Evolutionary conservation across 2,888 invertebrate species (phyloP), one percentile per base, ranked within the genome.

Genomic region (Caenorhabditis zanzibari): DNA sequence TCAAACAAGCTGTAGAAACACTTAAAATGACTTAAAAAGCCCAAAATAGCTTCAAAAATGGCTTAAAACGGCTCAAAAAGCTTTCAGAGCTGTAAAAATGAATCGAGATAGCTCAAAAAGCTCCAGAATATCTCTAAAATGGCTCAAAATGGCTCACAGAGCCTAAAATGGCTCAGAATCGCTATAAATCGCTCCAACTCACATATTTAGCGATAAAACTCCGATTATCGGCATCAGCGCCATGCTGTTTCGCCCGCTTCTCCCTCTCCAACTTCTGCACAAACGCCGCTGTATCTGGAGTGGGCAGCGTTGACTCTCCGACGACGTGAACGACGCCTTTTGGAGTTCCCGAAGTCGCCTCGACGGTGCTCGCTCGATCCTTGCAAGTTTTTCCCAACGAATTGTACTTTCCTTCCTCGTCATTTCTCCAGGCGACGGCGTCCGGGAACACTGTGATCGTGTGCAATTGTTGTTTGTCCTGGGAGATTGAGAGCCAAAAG

Each of bases 171-270:
- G n/a, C n/a, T n/a, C n/a, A n/a, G n/a, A n/a, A n/a, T n/a, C n/a
- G n/a, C n/a, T n/a, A n/a, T n/a, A n/a, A n/a, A n/a, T n/a, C n/a
- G 7, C 32, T 32, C 4, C 71, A 64, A 92, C 96, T 95, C 94
- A 97, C 97, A 94, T 98, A 98, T 97, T 97, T 98, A 3, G 96
- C 96, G 88, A 98, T 94, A 93, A 98, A 98, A 61, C 97, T 97
- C 92, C 97, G 94, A 93, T 97, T 98, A 92, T 98, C 98, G 35
- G 93, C 93, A 85, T 93, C 93, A 14, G 93, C 93, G 32, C 93
- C 93, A 92, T 96, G 96, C 26, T 95, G 94, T 90, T 97, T 96
- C 92, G 97, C 96, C 88, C 96, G 95, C 89, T 96, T 95, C 93
- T 98, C 98, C 76, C 96, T 94, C 92, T 98, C 97, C 68, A 97